phyloP scores from a whole-genome alignment of 2,113 vertebrate species.

The Rhinogobius similis region DNA sequence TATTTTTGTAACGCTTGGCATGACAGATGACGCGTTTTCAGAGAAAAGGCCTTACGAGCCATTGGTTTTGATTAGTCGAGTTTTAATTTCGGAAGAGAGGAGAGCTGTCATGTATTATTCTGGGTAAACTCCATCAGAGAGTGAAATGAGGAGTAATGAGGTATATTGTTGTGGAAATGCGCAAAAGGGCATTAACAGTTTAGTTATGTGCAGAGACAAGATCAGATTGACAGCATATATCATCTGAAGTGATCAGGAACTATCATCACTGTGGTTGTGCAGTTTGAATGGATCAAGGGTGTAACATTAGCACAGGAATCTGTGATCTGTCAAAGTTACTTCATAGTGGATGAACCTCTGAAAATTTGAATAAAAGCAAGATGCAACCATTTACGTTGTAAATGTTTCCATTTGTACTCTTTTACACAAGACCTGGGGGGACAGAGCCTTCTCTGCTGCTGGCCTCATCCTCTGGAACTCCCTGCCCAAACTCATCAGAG shows the following conservation, averaged over 20 bases:
- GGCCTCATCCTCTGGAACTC: no score
- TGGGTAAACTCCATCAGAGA: constrained; percentile 53
- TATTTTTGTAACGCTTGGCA: constrained; percentile 27
- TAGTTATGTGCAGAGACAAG: constrained; percentile 28
- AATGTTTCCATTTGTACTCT: no score
- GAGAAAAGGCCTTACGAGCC: constrained; percentile 40
- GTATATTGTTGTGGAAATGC: constrained; percentile 46
- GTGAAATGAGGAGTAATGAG: constrained; percentile 55
- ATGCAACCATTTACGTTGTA: no score
- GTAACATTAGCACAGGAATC: not conserved
- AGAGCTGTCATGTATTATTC: constrained; percentile 29
- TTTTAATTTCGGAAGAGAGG: constrained; percentile 34
- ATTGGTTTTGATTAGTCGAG: constrained; percentile 53
- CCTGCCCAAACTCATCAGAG: no score
- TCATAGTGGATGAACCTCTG: not conserved
- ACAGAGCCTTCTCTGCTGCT: no score
- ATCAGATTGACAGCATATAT: not conserved
- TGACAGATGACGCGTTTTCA: constrained; percentile 53
- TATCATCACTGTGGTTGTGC: not conserved
- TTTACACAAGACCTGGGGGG: no score
- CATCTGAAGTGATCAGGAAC: not conserved
- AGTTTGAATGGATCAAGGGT: not conserved
- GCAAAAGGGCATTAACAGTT: constrained; percentile 21
- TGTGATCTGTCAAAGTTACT: not conserved
- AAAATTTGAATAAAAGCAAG: no score